Evolutionary conservation across 1,140 invertebrate species (phyloP).

Genomic region (Stegodyphus mimosarum): DNA sequence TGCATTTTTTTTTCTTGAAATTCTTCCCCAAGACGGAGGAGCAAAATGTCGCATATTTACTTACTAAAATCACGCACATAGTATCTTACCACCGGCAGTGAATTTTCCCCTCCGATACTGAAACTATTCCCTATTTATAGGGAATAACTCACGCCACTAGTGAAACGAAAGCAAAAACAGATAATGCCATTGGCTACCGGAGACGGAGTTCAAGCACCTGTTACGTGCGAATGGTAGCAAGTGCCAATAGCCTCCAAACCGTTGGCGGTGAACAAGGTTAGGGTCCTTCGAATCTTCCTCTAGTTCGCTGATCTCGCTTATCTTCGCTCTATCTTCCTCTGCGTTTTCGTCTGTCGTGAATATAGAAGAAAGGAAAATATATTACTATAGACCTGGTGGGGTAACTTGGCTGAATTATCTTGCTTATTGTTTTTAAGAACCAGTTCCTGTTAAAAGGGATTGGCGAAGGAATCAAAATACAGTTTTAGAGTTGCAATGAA

Average conservation of each 20-base stretch:
- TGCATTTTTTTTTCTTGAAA: no score
- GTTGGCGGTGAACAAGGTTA: slow-evolving; percentile 43
- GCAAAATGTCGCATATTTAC: no score
- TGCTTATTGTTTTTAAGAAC: no score
- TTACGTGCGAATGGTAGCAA: slow-evolving; percentile 36
- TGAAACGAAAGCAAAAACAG: slow-evolving; percentile 29
- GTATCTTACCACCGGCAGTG: no score
- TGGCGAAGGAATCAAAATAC: no score
- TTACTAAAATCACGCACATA: no score
- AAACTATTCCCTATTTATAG: slow-evolving; percentile 1
- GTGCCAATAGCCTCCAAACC: slow-evolving; percentile 49
- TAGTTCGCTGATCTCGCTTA: slow-evolving; percentile 48
- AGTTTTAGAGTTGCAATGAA: no score
- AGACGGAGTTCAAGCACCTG: slow-evolving; percentile 49
- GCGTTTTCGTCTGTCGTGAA: background rate
- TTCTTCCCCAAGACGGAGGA: no score
- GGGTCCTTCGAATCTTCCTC: slow-evolving; percentile 26
- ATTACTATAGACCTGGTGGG: no score
- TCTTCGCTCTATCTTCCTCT: slow-evolving; percentile 33
- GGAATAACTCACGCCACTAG: background rate
- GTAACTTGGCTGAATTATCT: no score
- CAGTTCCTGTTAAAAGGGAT: no score
- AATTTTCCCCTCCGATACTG: background rate
- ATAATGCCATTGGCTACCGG: slow-evolving; percentile 35
- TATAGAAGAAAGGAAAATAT: background rate